Evolutionary conservation across 2,113 vertebrate genomes (phyloP).

Genomic region (Apeltes quadracus): DNA sequence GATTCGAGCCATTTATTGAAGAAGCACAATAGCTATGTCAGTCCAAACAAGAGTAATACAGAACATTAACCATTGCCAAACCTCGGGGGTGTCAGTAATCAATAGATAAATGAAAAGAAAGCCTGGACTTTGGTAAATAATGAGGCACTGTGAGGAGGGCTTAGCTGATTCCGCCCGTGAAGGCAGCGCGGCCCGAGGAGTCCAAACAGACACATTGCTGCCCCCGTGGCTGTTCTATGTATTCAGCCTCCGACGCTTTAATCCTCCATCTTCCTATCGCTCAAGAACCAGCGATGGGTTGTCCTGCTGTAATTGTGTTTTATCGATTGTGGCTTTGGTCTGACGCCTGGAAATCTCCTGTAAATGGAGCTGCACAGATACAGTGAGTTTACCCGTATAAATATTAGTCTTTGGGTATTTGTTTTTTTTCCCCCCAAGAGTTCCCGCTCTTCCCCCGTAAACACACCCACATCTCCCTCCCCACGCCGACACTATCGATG

Average conservation of each 20-base stretch:
- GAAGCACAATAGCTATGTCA: slow-evolving; percentile 22
- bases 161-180: slow-evolving; percentile 38
- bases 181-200: slow-evolving; percentile 25
- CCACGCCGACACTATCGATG: slow-evolving; percentile 54
- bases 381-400: slow-evolving; percentile 72
- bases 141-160: slow-evolving; percentile 40
- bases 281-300: slow-evolving; percentile 54
- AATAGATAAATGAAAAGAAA: slow-evolving; percentile 59
- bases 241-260: slow-evolving; percentile 55
- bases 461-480: background rate
- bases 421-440: slow-evolving; percentile 25
- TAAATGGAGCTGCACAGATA: slow-evolving; percentile 71
- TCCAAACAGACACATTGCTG: slow-evolving; percentile 45
- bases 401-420: slow-evolving; percentile 71
- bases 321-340: slow-evolving; percentile 74
- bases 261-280: slow-evolving; percentile 63
- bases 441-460: slow-evolving; percentile 37
- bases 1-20: slow-evolving; percentile 45
- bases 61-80: slow-evolving; percentile 52
- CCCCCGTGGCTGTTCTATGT: slow-evolving; percentile 41
- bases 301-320: slow-evolving; percentile 75
- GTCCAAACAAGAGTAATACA: slow-evolving; percentile 45
- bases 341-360: slow-evolving; percentile 63
- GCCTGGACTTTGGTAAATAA: slow-evolving; percentile 45
- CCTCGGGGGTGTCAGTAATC: slow-evolving; percentile 55